phyloP scores from a whole-genome alignment of 2,888 invertebrate species.

The Gymnosoma rotundatum region DNA sequence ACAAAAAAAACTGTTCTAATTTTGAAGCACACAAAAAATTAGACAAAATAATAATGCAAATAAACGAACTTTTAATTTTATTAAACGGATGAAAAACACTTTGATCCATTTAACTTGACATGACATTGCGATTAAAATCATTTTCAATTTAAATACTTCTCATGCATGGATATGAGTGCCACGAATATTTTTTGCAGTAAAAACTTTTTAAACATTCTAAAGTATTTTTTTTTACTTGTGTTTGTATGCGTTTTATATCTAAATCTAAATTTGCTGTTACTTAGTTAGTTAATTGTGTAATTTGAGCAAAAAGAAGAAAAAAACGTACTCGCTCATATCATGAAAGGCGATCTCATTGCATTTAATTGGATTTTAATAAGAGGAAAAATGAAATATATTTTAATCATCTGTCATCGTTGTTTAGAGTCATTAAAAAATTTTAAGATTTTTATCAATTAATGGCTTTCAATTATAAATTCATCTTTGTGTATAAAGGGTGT shows the following conservation, averaged over 20 bases:
- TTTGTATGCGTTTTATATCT: conserved; percentile 24
- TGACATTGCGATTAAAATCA: conserved; percentile 67
- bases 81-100: conserved; percentile 69
- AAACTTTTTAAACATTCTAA: conserved; percentile 24
- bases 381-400: conserved; percentile 39
- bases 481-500: no score
- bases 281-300: conserved; percentile 5
- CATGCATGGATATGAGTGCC: conserved; percentile 1
- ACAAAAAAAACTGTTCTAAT: conserved; percentile 43
- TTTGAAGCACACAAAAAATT: conserved; percentile 22
- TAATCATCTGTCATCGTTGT: conserved; percentile 26
- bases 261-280: conserved; percentile 4
- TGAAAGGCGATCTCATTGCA: conserved; percentile 54
- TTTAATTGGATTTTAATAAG: conserved; percentile 68
- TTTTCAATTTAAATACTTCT: conserved; percentile 24
- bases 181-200: neutral
- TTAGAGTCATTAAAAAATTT: neutral
- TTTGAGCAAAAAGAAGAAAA: conserved; percentile 5
- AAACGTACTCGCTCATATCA: conserved; percentile 24
- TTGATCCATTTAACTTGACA: conserved; percentile 71
- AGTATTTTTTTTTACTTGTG: conserved; percentile 6
- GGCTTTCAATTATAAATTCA: neutral
- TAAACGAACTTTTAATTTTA: conserved; percentile 59
- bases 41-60: neutral
- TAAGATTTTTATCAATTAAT: conserved; percentile 23